phyloP scores from a whole-genome alignment of 1,140 invertebrate genomes.

The Drosophila ohnishii region DNA sequence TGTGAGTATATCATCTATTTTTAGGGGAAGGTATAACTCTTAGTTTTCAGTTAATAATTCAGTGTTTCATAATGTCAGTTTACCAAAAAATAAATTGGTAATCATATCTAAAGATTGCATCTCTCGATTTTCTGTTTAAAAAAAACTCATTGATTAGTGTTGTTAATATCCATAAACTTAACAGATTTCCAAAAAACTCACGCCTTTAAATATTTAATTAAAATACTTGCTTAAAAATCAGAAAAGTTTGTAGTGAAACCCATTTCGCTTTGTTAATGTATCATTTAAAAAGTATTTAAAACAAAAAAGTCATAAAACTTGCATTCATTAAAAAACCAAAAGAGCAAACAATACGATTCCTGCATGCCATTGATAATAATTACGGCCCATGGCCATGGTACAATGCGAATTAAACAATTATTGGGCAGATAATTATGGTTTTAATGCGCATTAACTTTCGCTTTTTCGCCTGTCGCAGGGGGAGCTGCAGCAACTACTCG shows the following conservation, averaged over 20 bases:
- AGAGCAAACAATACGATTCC: conserved; percentile 31
- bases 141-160: no score
- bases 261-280: neutral
- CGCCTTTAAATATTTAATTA: no score
- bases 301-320: neutral
- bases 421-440: conserved; percentile 48
- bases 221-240: neutral
- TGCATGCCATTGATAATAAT: conserved; percentile 51
- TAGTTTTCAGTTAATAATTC: neutral
- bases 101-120: neutral
- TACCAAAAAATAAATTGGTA: neutral
- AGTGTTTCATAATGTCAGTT: no score
- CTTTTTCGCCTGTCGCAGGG: conserved; percentile 51
- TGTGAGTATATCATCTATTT: conserved; percentile 60
- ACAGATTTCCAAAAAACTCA: neutral
- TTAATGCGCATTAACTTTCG: conserved; percentile 39
- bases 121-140: neutral
- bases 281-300: neutral
- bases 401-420: conserved; percentile 48
- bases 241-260: neutral
- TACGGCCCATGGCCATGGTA: conserved; percentile 38
- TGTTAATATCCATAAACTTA: neutral
- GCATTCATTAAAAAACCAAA: conserved; percentile 34
- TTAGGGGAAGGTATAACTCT: no score
- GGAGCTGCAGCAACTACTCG: conserved; percentile 75